phyloP scores from a whole-genome alignment of 1,140 invertebrate genomes.

The Gerris buenoi region DNA sequence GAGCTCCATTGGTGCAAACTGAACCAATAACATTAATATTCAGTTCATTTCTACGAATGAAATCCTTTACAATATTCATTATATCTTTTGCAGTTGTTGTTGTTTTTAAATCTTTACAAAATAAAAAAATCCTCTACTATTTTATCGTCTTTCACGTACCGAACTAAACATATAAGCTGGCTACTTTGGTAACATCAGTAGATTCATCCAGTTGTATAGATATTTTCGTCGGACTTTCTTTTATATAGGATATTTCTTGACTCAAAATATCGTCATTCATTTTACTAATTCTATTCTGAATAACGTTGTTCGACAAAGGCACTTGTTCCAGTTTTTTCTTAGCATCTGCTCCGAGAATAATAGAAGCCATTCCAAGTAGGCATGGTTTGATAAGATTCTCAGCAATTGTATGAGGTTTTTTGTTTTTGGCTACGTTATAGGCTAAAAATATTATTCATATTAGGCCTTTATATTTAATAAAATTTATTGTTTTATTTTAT shows the following conservation, averaged over 20 bases:
- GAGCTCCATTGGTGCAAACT: neutral
- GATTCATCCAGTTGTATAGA: neutral
- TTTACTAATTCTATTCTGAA: neutral
- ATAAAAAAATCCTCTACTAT: neutral
- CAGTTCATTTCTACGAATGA: neutral
- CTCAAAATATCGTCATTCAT: neutral
- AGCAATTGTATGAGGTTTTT: constrained; percentile 2
- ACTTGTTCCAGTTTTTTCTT: constrained; percentile 2
- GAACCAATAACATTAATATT: neutral
- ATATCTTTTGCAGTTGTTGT: neutral
- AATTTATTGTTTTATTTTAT: too few species aligned
- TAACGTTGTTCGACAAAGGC: neutral
- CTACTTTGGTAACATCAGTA: neutral
- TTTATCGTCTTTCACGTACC: neutral
- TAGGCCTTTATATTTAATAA: too few species aligned
- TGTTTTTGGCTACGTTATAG: neutral
- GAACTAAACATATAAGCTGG: neutral
- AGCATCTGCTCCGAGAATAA: neutral
- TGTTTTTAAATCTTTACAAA: neutral
- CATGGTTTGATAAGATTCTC: neutral
- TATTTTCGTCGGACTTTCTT: neutral
- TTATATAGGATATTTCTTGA: neutral
- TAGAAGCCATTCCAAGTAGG: neutral
- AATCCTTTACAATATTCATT: neutral
- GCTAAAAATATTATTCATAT: too few species aligned